Conservation (phyloP, 2,113 vertebrate genomes). For the Indri indri region DNA sequence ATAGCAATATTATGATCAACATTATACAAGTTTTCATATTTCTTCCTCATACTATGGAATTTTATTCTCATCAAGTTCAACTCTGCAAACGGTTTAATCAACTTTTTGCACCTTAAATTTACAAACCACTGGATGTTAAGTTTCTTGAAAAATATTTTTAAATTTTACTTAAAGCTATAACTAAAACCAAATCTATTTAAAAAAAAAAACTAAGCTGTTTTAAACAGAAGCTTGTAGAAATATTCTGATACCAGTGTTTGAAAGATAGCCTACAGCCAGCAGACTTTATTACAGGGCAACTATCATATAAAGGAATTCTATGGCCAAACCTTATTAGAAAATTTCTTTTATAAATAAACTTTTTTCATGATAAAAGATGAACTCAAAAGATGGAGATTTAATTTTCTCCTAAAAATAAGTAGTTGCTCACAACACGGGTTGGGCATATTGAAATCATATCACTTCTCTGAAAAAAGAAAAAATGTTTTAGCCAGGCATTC, state of each 20-base stretch:
- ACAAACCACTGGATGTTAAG: constrained; percentile 1
- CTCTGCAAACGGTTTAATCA: constrained; percentile 37
- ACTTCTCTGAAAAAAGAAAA: constrained; percentile 41
- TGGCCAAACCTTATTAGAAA: constrained; percentile 43
- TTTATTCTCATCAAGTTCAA: constrained; percentile 24
- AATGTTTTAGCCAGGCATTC: constrained; percentile 1
- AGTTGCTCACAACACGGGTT: constrained; percentile 33
- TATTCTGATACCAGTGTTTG: constrained; percentile 11
- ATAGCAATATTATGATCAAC: background rate
- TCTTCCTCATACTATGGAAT: constrained; percentile 12
- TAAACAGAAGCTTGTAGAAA: constrained; percentile 61
- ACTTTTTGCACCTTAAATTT: constrained; percentile 47
- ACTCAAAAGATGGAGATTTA: constrained; percentile 41
- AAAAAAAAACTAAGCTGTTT: constrained; percentile 25
- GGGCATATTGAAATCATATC: constrained; percentile 36
- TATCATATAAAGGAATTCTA: constrained; percentile 48
- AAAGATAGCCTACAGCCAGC: constrained; percentile 41
- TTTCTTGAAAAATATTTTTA: constrained; percentile 50
- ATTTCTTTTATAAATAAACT: constrained; percentile 60
- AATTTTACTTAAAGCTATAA: constrained; percentile 47
- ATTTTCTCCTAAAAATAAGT: constrained; percentile 40
- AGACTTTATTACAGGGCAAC: constrained; percentile 32
- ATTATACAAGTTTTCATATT: constrained; percentile 41
- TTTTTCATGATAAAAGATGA: constrained; percentile 53
- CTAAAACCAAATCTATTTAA: constrained; percentile 25